A percentile compares a stretch with the other conserved stretches of the same genome.
Evolutionary conservation across 1,140 invertebrate genomes (phyloP).

Genomic region (Nasonia longicornis): DNA sequence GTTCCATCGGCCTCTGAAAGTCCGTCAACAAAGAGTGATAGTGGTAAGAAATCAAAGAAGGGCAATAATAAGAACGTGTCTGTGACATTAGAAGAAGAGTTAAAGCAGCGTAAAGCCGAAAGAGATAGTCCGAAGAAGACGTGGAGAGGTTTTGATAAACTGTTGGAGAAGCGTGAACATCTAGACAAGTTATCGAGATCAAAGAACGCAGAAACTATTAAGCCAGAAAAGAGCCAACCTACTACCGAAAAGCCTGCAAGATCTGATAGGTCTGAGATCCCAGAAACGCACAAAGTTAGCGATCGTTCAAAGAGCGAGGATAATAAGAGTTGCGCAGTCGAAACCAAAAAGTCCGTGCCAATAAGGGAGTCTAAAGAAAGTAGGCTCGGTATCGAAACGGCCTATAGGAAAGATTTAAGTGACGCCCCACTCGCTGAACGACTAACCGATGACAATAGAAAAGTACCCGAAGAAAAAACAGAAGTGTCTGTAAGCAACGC

Average conservation of each 20-base stretch:
- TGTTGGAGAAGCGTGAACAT: slow-evolving; percentile 68
- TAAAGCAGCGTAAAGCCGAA: slow-evolving; percentile 70
- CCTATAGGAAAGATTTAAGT: slow-evolving; percentile 24
- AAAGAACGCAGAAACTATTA: slow-evolving; percentile 46
- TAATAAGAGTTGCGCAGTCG: slow-evolving; percentile 47
- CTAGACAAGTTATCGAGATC: slow-evolving; percentile 65
- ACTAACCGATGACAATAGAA: slow-evolving; percentile 24
- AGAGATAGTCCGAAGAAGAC: slow-evolving; percentile 68
- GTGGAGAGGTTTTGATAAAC: slow-evolving; percentile 67
- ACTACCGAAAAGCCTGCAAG: slow-evolving; percentile 23
- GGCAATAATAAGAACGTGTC: slow-evolving; percentile 56
- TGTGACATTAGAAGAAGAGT: slow-evolving; percentile 70
- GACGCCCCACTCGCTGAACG: slow-evolving; percentile 28
- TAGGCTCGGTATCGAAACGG: neutral
- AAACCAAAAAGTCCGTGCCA: neutral
- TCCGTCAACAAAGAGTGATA: slow-evolving; percentile 41
- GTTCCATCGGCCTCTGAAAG: neutral
- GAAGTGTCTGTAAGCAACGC: neutral
- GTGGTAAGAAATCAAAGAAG: slow-evolving; percentile 54
- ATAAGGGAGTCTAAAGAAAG: neutral
- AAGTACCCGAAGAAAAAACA: neutral
- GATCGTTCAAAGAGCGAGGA: slow-evolving; percentile 49
- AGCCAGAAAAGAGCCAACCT: slow-evolving; percentile 3
- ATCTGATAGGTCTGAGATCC: neutral
- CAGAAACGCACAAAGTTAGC: neutral